A percentile compares a stretch with the other conserved stretches of the same genome.
phyloP scores from a whole-genome alignment of 2,888 invertebrate species.

The Ethmia dodecea region DNA sequence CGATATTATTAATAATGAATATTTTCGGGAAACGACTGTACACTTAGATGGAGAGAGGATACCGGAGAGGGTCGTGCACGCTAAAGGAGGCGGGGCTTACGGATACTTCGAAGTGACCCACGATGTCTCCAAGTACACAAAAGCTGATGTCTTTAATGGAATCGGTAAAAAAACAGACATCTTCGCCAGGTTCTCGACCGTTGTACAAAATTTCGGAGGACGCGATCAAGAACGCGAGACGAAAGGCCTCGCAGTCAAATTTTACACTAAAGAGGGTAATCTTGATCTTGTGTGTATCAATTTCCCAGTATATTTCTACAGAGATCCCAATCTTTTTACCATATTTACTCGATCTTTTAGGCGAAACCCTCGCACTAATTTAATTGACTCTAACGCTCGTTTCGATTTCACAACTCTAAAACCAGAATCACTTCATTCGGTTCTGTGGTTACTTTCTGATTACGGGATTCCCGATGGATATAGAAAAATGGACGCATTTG shows the following conservation, averaged over 20 bases:
- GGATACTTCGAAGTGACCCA: constrained; percentile 90
- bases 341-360: constrained; percentile 93
- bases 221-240: constrained; percentile 90
- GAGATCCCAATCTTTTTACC: constrained; percentile 90
- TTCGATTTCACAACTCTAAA: constrained; percentile 92
- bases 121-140: constrained; percentile 85
- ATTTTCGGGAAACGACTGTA: constrained; percentile 8
- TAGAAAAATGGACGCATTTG: constrained; percentile 93
- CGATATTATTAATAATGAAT: constrained; percentile 42
- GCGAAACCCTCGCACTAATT: constrained; percentile 90
- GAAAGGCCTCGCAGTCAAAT: constrained; percentile 92
- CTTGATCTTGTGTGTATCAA: constrained; percentile 93
- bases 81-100: constrained; percentile 92
- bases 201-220: constrained; percentile 88
- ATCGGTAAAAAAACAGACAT: constrained; percentile 87
- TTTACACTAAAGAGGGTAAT: constrained; percentile 92
- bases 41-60: constrained; percentile 91
- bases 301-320: constrained; percentile 91
- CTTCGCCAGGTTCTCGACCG: constrained; percentile 86
- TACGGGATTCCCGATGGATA: constrained; percentile 93
- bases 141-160: constrained; percentile 84
- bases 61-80: constrained; percentile 94
- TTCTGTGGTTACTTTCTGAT: constrained; percentile 87
- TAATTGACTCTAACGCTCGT: constrained; percentile 89
- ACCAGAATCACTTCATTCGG: constrained; percentile 87